A percentile compares a stretch with the other conserved stretches of the same genome.
Evolutionary conservation across 2,888 invertebrate genomes (phyloP).

Genomic region (Cantharis nigra): DNA sequence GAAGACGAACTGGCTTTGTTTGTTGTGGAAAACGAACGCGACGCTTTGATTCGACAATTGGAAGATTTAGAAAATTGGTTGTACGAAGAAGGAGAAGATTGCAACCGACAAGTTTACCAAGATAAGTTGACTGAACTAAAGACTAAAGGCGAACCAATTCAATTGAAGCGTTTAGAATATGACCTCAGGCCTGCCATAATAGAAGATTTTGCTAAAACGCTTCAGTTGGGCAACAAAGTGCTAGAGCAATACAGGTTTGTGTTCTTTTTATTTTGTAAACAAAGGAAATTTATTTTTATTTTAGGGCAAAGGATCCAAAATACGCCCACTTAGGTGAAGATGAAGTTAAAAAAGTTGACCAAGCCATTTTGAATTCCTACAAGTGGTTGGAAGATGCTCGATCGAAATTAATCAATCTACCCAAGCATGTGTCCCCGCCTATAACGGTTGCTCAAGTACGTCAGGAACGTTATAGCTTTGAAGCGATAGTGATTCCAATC

Average conservation of each 20-base stretch:
- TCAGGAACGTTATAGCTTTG: constrained; percentile 74
- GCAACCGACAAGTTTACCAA: constrained; percentile 74
- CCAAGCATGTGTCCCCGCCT: constrained; percentile 74
- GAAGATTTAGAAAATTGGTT: constrained; percentile 94
- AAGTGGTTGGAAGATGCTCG: constrained; percentile 84
- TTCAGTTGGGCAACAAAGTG: constrained; percentile 67
- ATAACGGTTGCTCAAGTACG: constrained; percentile 80
- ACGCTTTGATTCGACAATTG: constrained; percentile 66
- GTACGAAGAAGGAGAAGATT: constrained; percentile 96
- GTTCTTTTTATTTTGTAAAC: neutral
- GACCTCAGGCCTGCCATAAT: constrained; percentile 79
- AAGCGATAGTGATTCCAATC: constrained; percentile 69
- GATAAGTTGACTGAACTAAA: constrained; percentile 67
- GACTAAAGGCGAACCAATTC: constrained; percentile 87
- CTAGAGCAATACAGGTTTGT: constrained; percentile 70
- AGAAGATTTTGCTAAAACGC: constrained; percentile 76
- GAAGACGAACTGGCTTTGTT: constrained; percentile 78
- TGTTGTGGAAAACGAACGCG: constrained; percentile 72
- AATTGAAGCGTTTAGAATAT: constrained; percentile 78
- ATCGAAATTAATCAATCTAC: constrained; percentile 65
- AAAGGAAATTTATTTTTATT: neutral
- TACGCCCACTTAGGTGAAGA: constrained; percentile 81
- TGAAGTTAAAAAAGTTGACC: constrained; percentile 78
- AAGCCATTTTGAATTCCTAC: constrained; percentile 71
- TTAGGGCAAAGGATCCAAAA: constrained; percentile 69